phyloP scores from a whole-genome alignment of 2,113 vertebrate species.

The Leiothrix lutea region DNA sequence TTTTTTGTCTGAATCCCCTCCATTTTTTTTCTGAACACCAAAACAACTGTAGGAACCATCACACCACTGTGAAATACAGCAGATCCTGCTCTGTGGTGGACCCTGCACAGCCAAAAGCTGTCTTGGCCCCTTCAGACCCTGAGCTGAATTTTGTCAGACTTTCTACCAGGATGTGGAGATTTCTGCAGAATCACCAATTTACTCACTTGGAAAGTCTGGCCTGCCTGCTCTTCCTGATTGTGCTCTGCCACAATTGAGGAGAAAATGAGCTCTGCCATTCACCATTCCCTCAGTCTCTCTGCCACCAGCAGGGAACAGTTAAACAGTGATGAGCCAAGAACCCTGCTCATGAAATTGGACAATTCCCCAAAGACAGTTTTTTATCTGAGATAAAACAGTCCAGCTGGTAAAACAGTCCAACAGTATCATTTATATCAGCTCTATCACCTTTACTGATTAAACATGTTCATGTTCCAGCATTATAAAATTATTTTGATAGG shows the following conservation, averaged over 20 bases:
- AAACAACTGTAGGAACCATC: not conserved
- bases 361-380: not conserved
- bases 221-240: not conserved
- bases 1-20: not conserved
- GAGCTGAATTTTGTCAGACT: not conserved
- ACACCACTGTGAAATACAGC: not conserved
- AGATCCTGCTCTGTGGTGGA: not conserved
- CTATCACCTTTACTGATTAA: not conserved
- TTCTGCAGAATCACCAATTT: not conserved
- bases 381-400: not conserved
- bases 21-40: not conserved
- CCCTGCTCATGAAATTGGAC: not conserved
- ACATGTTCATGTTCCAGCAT: not conserved
- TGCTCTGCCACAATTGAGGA: not conserved
- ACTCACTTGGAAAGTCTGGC: not conserved
- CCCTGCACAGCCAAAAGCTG: not conserved
- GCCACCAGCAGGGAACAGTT: not conserved
- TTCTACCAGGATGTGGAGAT: not conserved
- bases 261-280: not conserved
- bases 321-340: not conserved
- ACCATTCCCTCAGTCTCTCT: not conserved
- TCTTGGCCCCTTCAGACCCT: not conserved
- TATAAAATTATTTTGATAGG: not conserved
- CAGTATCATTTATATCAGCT: not conserved
- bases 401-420: not conserved